Base-by-base conservation (phyloP, 2,113 vertebrate genomes). In the Poecile atricapillus region DNA sequence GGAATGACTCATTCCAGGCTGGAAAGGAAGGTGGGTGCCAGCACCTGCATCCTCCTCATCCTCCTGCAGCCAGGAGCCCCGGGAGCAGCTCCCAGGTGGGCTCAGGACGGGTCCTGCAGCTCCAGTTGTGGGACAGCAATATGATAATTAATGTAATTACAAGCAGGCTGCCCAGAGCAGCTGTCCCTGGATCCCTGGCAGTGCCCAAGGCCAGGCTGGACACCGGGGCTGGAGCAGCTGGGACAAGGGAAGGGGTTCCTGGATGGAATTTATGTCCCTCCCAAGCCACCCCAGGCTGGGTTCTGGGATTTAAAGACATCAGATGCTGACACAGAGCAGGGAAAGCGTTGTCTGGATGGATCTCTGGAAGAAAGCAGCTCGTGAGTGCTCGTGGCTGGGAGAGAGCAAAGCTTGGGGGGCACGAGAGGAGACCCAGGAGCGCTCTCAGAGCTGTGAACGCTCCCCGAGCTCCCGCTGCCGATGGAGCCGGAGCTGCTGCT, bases 131-230 rank as follows among this genome's bases (percentile, higher is more conserved):
- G 55, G 17, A n/a, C 0, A 18, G 41, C n/a, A 33, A 8, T n/a
- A 3, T 3, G 18, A 0, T 6, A 23, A 47, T 46, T 8, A 8
- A 16, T 7, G 0, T 1, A 2, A 46, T 53, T 7, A 28, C 15
- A 21, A 37, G 33, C 44, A 44, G 37, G 43, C 0, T 67, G 35
- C 20, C 52, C 70, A 30, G 13, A 35, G 43, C 0, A 28, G 59
- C 69, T n/a, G 41, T 0, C 56, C 44, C 19, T 81, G 53, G 4
- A n/a, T 10, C 41, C 59, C 41, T 46, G 78, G 33, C 19, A 52
- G 67, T 21, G 67, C 1, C 67, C 53, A 1, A 50, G 56, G 80
- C 46, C 69, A 30, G 69, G 50, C 5, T 85, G 82, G 69, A 41
- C 17, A 10, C 1, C 13, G 19, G 47, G 49, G 30, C 12, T 1